Evolutionary conservation across 64 coral and sea anemone species (phyloP).

Genomic region (Pocillopora damicornis): DNA sequence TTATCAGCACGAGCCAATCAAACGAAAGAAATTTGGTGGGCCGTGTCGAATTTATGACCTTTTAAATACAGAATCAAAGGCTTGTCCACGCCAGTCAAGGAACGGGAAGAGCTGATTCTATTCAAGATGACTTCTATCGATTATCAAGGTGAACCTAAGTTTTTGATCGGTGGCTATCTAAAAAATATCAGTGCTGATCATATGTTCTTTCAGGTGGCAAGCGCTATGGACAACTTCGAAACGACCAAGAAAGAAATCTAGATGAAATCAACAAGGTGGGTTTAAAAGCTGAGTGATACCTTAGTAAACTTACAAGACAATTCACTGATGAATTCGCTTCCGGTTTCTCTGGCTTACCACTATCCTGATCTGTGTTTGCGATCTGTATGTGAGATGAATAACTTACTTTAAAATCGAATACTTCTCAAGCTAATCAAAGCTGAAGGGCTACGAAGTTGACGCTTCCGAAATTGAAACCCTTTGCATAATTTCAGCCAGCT

Average conservation of each 20-base stretch:
- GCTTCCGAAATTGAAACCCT: slow-evolving; percentile 30
- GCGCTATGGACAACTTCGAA: slow-evolving; percentile 55
- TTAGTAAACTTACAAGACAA: neutral
- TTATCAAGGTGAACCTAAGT: slow-evolving; percentile 8
- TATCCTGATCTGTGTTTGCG: neutral
- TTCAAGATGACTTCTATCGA: neutral
- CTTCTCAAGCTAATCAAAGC: neutral
- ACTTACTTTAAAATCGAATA: neutral
- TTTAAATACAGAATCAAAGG: neutral
- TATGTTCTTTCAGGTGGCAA: slow-evolving; percentile 70
- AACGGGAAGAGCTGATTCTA: neutral
- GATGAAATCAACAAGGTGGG: slow-evolving; percentile 94
- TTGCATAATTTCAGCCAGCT: slow-evolving; percentile 13
- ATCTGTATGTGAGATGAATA: neutral
- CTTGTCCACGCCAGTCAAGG: neutral
- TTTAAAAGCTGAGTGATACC: neutral
- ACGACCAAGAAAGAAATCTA: slow-evolving; percentile 50
- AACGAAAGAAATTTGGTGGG: neutral
- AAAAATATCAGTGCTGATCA: neutral
- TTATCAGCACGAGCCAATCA: slow-evolving; percentile 1
- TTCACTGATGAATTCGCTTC: slow-evolving; percentile 9
- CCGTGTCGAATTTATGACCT: slow-evolving; percentile 22
- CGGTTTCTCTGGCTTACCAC: neutral
- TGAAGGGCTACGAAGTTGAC: neutral
- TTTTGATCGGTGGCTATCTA: neutral